A percentile compares a stretch with the other conserved stretches of the same genome.
These are phyloP conservation scores for Poeciliopsis paucimaculata DNA, from an alignment of 2,797 vertebrate species.

Conservation along the genomic window DNA sequence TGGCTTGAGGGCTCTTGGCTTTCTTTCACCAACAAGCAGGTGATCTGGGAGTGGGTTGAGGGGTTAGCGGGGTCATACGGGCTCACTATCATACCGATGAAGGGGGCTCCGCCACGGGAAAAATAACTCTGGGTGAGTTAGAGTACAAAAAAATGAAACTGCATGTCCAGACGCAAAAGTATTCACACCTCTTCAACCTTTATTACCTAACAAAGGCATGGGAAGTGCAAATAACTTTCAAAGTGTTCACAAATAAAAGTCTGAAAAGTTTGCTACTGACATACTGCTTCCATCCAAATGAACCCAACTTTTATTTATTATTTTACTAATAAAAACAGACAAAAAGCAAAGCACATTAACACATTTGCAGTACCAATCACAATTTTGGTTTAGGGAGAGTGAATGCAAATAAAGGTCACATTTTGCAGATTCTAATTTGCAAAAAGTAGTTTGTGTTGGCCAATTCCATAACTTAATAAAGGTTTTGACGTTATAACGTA, in stretches of 20 bases:
- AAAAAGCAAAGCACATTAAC: not conserved
- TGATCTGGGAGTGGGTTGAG: conserved; percentile 92
- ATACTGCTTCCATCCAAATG: not conserved
- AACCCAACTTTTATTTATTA: not conserved
- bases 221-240: not conserved
- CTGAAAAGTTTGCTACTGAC: not conserved
- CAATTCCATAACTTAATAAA: not conserved
- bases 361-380: not conserved
- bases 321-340: not conserved
- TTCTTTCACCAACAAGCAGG: conserved; percentile 92
- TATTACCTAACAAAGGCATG: not conserved
- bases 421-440: too few relatives aligned
- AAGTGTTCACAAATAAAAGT: not conserved
- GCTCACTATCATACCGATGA: conserved; percentile 98
- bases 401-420: too few relatives aligned
- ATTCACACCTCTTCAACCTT: not conserved
- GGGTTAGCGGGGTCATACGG: conserved; percentile 93
- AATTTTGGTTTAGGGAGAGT: too few relatives aligned
- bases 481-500: not conserved
- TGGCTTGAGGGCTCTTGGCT: conserved; percentile 83
- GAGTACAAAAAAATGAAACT: conserved; percentile 8
- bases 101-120: conserved; percentile 95
- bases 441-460: not conserved
- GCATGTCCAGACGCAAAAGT: not conserved
- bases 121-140: conserved; percentile 89